Conservation (phyloP, 2,113 vertebrate species). For the Kobus ellipsiprymnus region DNA sequence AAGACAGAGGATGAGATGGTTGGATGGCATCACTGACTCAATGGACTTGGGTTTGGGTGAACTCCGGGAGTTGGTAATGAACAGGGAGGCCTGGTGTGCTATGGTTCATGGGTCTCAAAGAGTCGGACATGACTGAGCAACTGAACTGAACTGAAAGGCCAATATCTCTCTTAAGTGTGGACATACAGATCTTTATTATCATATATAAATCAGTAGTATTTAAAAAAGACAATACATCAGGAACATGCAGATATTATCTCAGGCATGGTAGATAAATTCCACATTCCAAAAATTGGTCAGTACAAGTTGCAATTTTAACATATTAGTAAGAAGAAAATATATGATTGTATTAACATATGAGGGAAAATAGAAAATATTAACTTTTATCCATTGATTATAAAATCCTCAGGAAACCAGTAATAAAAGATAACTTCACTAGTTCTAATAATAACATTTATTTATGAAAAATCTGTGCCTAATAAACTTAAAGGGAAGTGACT, state of each 20-base stretch:
- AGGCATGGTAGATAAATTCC: neutral
- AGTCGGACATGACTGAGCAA: fast-evolving
- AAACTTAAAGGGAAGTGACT: neutral
- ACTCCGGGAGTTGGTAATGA: too few species aligned
- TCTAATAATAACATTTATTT: neutral
- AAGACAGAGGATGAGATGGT: too few species aligned
- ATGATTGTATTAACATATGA: neutral
- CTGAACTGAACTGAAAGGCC: too few species aligned
- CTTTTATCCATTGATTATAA: neutral
- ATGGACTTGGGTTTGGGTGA: too few species aligned
- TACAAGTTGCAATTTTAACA: neutral
- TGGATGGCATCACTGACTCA: too few species aligned
- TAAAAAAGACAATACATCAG: neutral
- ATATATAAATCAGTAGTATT: neutral
- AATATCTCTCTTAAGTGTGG: too few species aligned
- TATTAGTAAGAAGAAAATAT: neutral
- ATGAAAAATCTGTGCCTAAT: neutral
- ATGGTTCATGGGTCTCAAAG: fast-evolving
- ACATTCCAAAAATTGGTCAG: neutral
- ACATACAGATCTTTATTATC: neutral
- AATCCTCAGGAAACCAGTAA: neutral
- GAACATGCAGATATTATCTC: neutral
- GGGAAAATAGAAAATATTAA: neutral
- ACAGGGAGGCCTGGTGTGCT: too few species aligned
- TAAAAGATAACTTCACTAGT: neutral